Evolutionary conservation across 1,140 invertebrate genomes (phyloP).

Genomic region (Megalonaias nervosa): DNA sequence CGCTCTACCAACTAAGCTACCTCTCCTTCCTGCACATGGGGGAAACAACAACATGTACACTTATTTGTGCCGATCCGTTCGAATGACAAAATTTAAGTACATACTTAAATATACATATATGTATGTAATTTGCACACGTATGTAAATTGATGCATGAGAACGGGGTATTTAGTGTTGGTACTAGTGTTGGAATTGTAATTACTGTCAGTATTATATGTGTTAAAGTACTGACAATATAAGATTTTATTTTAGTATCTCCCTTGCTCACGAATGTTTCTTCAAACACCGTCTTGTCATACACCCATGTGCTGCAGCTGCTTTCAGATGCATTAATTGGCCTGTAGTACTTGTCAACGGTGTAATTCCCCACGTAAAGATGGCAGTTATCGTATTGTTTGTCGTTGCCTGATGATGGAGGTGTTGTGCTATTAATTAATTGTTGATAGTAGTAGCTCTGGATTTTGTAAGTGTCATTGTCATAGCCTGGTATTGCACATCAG

Average conservation of each 20-base stretch:
- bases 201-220: too few species aligned
- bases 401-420: conserved; percentile 13
- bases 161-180: too few species aligned
- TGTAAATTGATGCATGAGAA: too few species aligned
- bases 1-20: too few species aligned
- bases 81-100: too few species aligned
- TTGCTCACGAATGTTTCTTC: conserved; percentile 24
- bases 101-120: too few species aligned
- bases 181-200: too few species aligned
- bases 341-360: not conserved
- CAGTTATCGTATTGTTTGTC: conserved; percentile 20
- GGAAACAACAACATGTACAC: too few species aligned
- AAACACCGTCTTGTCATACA: conserved; percentile 37
- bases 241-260: conserved; percentile 3
- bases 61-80: too few species aligned
- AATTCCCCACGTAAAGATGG: not conserved
- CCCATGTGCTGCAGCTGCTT: conserved; percentile 21
- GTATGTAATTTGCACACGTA: too few species aligned
- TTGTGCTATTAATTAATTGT: conserved; percentile 29
- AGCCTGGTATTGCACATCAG: conserved; percentile 11
- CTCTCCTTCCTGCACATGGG: too few species aligned
- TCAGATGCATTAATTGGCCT: conserved; percentile 17
- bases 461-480: conserved; percentile 33
- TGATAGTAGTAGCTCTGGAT: conserved; percentile 29
- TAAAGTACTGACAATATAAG: too few species aligned